Percentiles rank a stretch among this genome's conserved stretches.
Conservation (phyloP, 2,797 vertebrate species). For the Eutrigla gurnardus region DNA sequence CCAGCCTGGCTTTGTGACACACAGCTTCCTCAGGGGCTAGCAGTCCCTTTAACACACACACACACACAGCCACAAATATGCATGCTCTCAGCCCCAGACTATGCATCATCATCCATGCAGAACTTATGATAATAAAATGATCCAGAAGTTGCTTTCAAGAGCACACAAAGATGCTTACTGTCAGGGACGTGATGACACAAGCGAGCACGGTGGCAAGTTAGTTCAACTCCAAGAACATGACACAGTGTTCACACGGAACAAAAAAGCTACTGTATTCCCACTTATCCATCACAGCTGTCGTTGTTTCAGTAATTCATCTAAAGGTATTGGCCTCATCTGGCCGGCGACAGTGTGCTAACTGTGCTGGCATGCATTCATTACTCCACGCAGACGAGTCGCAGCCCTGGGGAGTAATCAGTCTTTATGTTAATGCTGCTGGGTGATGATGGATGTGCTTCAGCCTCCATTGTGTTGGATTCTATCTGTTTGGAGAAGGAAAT, state of each 20-base stretch:
- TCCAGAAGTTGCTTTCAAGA: constrained; percentile 63
- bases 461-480: constrained; percentile 55
- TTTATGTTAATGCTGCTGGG: constrained; percentile 72
- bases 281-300: constrained; percentile 65
- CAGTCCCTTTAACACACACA: constrained; percentile 39
- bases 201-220: constrained; percentile 45
- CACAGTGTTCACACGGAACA: constrained; percentile 58
- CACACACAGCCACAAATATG: constrained; percentile 51
- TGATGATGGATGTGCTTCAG: constrained; percentile 73
- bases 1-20: constrained; percentile 77
- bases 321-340: constrained; percentile 79
- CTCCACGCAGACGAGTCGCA: constrained; percentile 52
- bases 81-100: constrained; percentile 44
- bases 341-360: constrained; percentile 67
- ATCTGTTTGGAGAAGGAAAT: constrained; percentile 43
- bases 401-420: constrained; percentile 70
- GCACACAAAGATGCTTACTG: constrained; percentile 58
- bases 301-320: constrained; percentile 60
- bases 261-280: constrained; percentile 61
- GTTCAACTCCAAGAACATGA: constrained; percentile 45
- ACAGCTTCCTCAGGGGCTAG: constrained; percentile 58
- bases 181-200: constrained; percentile 55
- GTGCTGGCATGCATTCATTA: constrained; percentile 74
- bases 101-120: constrained; percentile 66
- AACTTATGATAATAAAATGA: constrained; percentile 73